These are phyloP conservation scores for Paratrypauchen microcephalus DNA, from an alignment of 2,797 vertebrate genomes.

Conservation along the genomic window DNA sequence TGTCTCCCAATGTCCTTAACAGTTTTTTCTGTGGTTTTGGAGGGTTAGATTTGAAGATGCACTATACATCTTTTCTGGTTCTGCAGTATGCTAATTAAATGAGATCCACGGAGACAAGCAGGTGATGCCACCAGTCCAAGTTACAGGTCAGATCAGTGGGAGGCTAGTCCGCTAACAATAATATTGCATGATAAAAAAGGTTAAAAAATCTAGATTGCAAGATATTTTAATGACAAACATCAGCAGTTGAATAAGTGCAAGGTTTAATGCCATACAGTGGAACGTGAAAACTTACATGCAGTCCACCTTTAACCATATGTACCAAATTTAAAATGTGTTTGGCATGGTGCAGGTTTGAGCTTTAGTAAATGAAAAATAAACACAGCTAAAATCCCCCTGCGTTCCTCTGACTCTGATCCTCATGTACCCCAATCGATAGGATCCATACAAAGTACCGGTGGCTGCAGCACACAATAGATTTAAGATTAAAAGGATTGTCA, in stretches of 20 bases:
- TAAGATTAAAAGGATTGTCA: slow-evolving; percentile 15
- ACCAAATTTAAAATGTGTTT: too few relatives aligned
- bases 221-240: neutral
- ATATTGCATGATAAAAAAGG: neutral
- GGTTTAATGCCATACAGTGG: neutral
- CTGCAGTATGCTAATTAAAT: too few relatives aligned
- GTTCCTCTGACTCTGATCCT: slow-evolving; percentile 2
- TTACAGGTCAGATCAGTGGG: neutral
- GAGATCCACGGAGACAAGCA: too few relatives aligned
- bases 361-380: neutral
- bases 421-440: slow-evolving; percentile 9
- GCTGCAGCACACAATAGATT: slow-evolving; percentile 20
- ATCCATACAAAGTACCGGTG: slow-evolving; percentile 14
- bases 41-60: too few relatives aligned
- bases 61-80: neutral
- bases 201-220: neutral
- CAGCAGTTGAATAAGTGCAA: neutral
- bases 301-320: too few relatives aligned
- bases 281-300: neutral
- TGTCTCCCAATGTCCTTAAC: slow-evolving; percentile 8
- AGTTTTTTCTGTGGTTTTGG: too few relatives aligned
- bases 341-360: too few relatives aligned
- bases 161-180: neutral
- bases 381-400: slow-evolving; percentile 10
- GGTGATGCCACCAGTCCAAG: neutral